Percentiles rank a stretch among this genome's conserved stretches.
Evolutionary conservation across 2,888 invertebrate genomes (phyloP).

Genomic region (Drosophila barbarae): DNA sequence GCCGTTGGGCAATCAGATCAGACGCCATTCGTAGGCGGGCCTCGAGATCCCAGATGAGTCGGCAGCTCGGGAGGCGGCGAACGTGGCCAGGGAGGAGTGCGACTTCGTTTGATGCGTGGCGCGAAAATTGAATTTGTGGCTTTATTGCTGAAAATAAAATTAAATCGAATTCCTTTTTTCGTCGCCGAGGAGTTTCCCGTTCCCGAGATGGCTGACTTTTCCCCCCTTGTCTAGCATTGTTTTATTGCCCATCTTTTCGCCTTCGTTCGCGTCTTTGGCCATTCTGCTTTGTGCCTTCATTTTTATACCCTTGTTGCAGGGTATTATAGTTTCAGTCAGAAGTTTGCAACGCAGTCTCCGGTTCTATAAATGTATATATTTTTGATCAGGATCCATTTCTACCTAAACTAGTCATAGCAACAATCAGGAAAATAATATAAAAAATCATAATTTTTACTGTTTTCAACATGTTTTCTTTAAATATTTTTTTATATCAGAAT

Average conservation of each 20-base stretch:
- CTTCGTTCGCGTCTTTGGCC: constrained; percentile 22
- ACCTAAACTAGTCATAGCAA: no score
- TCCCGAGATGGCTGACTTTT: not conserved
- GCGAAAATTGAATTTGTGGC: constrained; percentile 75
- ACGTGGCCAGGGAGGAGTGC: constrained; percentile 30
- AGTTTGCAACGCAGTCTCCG: no score
- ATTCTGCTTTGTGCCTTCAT: constrained; percentile 40
- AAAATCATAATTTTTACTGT: no score
- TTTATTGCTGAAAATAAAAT: constrained; percentile 77
- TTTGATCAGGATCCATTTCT: no score
- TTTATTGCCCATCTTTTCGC: constrained; percentile 20
- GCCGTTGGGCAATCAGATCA: constrained; percentile 48
- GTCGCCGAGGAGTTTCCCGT: not conserved
- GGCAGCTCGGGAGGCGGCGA: no score
- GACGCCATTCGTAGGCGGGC: constrained; percentile 20
- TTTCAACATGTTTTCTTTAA: no score
- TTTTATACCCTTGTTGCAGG: constrained; percentile 1
- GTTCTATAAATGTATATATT: no score
- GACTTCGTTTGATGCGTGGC: constrained; percentile 49
- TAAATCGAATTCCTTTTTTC: constrained; percentile 67
- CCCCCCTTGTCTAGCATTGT: constrained; percentile 32
- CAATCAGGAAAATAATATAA: no score
- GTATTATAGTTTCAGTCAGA: no score
- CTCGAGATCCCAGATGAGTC: constrained; percentile 2
- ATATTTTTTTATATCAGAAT: no score